A percentile compares a stretch with the other conserved stretches of the same genome.
Conservation (phyloP, 2,888 invertebrate species). For the Diaperis boleti region DNA sequence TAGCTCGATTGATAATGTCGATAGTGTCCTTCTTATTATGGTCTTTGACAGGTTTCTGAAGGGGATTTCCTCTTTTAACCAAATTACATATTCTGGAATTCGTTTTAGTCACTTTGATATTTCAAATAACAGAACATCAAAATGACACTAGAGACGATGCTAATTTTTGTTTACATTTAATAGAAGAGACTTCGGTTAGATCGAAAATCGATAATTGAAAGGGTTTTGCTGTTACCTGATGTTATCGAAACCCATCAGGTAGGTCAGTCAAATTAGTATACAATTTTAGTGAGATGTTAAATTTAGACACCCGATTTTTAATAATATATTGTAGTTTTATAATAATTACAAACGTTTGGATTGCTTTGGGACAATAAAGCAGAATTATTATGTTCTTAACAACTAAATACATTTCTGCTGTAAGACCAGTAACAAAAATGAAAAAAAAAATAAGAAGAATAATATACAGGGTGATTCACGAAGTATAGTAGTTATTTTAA, state of each 20-base stretch:
- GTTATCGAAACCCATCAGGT: constrained; percentile 9
- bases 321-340: no score
- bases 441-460: no score
- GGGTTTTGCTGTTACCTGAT: constrained; percentile 35
- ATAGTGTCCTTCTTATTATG: constrained; percentile 60
- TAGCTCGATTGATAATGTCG: constrained; percentile 59
- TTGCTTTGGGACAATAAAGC: no score
- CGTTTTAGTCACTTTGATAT: constrained; percentile 44
- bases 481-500: no score
- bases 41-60: constrained; percentile 59
- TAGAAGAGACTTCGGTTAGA: constrained; percentile 24
- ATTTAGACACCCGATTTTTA: no score
- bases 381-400: no score
- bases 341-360: no score
- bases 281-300: constrained; percentile 1
- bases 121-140: constrained; percentile 23
- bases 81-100: constrained; percentile 62
- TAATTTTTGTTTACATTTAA: constrained; percentile 42
- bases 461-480: no score
- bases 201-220: constrained; percentile 40
- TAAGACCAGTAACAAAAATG: no score
- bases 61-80: constrained; percentile 63
- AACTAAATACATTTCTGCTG: no score
- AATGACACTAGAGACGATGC: constrained; percentile 32
- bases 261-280: background rate